Conservation (phyloP, 1,140 invertebrate genomes). For the Psix sp. region DNA sequence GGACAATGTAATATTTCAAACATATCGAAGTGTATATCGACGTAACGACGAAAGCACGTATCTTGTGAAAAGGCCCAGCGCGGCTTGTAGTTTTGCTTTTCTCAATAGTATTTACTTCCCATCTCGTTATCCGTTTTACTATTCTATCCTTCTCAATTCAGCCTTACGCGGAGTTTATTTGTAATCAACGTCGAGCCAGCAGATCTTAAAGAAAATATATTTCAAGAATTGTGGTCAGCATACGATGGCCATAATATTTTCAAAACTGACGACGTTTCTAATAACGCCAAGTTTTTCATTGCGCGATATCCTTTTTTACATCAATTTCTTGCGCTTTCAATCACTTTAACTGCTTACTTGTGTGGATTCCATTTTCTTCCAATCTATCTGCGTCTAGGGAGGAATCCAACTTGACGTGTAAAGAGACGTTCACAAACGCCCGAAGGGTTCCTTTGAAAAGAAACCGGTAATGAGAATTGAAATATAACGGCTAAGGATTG, state of each 20-base stretch:
- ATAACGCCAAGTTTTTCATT: no score
- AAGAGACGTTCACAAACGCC: constrained; percentile 55
- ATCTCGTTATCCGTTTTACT: constrained; percentile 54
- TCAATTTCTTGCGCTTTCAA: constrained; percentile 35
- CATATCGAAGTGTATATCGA: constrained; percentile 53
- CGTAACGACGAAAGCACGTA: constrained; percentile 37
- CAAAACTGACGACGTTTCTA: no score
- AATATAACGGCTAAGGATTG: constrained; percentile 63
- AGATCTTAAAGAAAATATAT: no score
- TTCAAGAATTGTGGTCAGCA: no score
- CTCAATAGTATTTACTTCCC: constrained; percentile 51
- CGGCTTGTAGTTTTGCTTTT: constrained; percentile 52
- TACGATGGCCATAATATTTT: no score
- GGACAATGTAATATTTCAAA: constrained; percentile 55
- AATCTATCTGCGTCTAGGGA: constrained; percentile 59
- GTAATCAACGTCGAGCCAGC: no score
- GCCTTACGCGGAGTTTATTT: no score
- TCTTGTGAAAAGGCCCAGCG: constrained; percentile 58
- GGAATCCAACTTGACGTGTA: constrained; percentile 51
- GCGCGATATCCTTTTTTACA: constrained; percentile 29
- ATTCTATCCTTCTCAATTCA: background rate
- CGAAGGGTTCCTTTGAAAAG: constrained; percentile 45
- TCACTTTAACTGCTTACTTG: constrained; percentile 32
- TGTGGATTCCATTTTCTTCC: constrained; percentile 61
- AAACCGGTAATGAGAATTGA: constrained; percentile 66